phyloP scores from a whole-genome alignment of 2,888 invertebrate genomes.

The Pegoplata infirma region DNA sequence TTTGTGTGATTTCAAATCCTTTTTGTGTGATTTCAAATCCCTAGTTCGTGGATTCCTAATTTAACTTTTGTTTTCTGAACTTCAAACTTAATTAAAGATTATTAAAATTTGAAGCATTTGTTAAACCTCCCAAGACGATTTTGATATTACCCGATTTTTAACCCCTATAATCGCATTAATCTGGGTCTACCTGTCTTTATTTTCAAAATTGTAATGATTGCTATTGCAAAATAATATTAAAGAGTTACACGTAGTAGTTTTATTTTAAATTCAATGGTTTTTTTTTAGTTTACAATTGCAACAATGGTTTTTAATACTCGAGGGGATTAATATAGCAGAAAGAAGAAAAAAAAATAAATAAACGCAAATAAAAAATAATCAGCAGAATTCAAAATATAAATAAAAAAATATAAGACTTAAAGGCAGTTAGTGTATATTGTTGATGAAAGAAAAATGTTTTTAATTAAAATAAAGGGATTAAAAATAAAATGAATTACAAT shows the following conservation, averaged over 20 bases:
- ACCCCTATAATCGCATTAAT: too few relatives aligned
- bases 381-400: background rate
- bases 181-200: too few relatives aligned
- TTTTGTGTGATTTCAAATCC: too few relatives aligned
- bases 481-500: background rate
- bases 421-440: background rate
- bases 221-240: background rate
- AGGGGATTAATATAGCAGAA: conserved; percentile 34
- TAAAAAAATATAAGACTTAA: background rate
- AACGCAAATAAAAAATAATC: conserved; percentile 22
- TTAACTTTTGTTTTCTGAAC: too few relatives aligned
- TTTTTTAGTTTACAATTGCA: background rate
- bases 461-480: conserved; percentile 1
- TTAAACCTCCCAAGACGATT: too few relatives aligned
- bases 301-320: conserved; percentile 34
- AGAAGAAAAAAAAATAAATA: too few relatives aligned
- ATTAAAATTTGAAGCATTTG: too few relatives aligned
- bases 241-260: background rate
- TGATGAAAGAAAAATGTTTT: conserved; percentile 2
- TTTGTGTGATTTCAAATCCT: too few relatives aligned
- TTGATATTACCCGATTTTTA: too few relatives aligned
- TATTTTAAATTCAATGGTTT: background rate
- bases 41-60: too few relatives aligned
- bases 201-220: too few relatives aligned
- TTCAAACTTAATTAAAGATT: too few relatives aligned